These are phyloP conservation scores for Drosophila buzzatii DNA, from an alignment of 2,888 invertebrate genomes.

Conservation along the genomic window DNA sequence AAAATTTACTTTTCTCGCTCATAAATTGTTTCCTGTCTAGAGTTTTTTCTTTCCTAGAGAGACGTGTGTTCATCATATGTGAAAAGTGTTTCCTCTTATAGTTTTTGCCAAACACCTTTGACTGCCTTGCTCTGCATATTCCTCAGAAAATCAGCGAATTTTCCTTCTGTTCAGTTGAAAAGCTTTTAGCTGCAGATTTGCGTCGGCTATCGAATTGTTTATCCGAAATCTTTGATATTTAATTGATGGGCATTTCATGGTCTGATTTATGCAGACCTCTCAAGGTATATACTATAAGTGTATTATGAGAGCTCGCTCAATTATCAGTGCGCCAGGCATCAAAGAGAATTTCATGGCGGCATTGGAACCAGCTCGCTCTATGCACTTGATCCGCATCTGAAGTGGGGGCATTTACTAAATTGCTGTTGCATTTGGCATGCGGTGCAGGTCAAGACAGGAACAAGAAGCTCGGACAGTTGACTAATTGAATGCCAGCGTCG, in stretches of 20 bases:
- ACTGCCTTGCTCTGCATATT: background rate
- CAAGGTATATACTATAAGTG: slow-evolving; percentile 11
- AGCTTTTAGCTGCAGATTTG: slow-evolving; percentile 14
- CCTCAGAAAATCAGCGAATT: slow-evolving; percentile 9
- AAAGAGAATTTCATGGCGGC: slow-evolving; percentile 24
- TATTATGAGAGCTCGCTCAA: slow-evolving; percentile 4
- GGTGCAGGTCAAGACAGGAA: slow-evolving; percentile 18
- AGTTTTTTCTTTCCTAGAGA: background rate
- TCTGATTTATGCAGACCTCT: slow-evolving; percentile 8
- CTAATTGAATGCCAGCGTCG: slow-evolving; percentile 53
- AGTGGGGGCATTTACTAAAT: slow-evolving; percentile 11
- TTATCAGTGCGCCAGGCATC: slow-evolving; percentile 37
- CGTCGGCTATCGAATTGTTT: background rate
- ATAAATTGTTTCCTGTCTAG: background rate
- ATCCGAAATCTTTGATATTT: slow-evolving; percentile 8
- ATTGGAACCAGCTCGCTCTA: background rate
- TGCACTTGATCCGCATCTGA: slow-evolving; percentile 16
- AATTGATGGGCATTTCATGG: slow-evolving; percentile 9
- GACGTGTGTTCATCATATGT: slow-evolving; percentile 4
- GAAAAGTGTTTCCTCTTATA: slow-evolving; percentile 1
- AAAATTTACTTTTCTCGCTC: background rate
- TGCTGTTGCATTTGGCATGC: slow-evolving; percentile 28
- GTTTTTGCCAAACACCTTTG: background rate
- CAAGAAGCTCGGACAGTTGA: slow-evolving; percentile 35
- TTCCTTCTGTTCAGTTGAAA: background rate